phyloP scores from a whole-genome alignment of 2,797 vertebrate genomes.

The Microtus obscurus region DNA sequence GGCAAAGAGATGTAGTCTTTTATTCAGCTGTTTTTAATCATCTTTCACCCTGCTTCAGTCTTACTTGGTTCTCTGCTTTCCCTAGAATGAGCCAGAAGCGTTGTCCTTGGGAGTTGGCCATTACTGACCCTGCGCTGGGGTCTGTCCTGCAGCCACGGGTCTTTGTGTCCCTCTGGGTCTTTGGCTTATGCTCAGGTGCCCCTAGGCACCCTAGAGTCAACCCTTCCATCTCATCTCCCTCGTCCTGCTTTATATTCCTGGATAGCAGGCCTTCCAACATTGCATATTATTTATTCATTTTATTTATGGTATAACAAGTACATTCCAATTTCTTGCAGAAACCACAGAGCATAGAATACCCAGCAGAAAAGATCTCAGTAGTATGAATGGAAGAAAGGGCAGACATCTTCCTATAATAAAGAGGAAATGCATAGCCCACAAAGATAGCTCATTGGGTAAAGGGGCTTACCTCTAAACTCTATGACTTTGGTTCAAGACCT shows the following conservation, averaged over 20 bases:
- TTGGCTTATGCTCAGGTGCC: neutral
- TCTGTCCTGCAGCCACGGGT: neutral
- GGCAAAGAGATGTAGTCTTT: neutral
- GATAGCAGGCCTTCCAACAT: neutral
- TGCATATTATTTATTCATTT: neutral
- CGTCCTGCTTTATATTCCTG: neutral
- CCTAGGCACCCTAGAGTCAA: neutral
- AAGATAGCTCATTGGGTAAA: neutral
- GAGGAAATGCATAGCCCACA: neutral
- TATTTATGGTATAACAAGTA: neutral
- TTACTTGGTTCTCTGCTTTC: neutral
- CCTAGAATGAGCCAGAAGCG: neutral
- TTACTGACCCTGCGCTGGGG: neutral
- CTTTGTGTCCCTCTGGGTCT: neutral
- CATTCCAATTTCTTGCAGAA: neutral
- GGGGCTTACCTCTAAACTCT: neutral
- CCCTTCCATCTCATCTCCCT: neutral
- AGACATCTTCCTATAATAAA: neutral
- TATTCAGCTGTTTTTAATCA: neutral
- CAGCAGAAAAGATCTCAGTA: neutral
- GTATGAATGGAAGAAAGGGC: neutral
- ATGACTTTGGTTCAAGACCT: neutral
- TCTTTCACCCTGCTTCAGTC: neutral
- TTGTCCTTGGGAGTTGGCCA: neutral
- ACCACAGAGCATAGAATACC: neutral